Evolutionary conservation across 1,140 invertebrate species (phyloP).

Genomic region (Lucilia cuprina): DNA sequence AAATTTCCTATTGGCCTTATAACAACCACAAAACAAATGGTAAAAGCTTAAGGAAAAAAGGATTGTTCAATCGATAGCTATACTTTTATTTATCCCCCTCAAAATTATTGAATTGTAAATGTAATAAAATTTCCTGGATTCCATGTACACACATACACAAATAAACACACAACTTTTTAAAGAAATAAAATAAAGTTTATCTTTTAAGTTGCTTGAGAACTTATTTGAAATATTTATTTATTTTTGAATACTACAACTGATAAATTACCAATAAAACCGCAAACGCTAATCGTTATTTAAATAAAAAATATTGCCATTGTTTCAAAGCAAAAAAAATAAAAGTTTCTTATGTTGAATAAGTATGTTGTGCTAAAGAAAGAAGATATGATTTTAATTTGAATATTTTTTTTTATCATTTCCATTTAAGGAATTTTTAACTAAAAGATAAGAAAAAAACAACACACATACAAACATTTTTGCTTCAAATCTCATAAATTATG

Average conservation of each 20-base stretch:
- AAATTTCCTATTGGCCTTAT: background rate
- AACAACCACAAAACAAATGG: background rate
- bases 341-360: too few species aligned
- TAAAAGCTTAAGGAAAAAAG: background rate
- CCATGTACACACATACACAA: too few species aligned
- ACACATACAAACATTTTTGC: background rate
- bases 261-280: background rate
- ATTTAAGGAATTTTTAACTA: background rate
- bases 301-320: background rate
- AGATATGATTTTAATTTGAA: background rate
- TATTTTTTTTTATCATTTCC: background rate
- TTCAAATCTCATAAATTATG: background rate
- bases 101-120: background rate
- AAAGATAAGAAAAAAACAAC: background rate
- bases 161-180: too few species aligned
- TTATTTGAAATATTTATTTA: background rate
- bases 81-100: too few species aligned
- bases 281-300: slow-evolving; percentile 6
- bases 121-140: background rate
- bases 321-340: background rate
- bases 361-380: too few species aligned
- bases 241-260: background rate
- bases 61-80: background rate
- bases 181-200: background rate
- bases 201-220: background rate